Percentiles rank a stretch among this genome's conserved stretches.
phyloP scores from a whole-genome alignment of 2,888 invertebrate genomes.

The Zaprionus bogoriensis region DNA sequence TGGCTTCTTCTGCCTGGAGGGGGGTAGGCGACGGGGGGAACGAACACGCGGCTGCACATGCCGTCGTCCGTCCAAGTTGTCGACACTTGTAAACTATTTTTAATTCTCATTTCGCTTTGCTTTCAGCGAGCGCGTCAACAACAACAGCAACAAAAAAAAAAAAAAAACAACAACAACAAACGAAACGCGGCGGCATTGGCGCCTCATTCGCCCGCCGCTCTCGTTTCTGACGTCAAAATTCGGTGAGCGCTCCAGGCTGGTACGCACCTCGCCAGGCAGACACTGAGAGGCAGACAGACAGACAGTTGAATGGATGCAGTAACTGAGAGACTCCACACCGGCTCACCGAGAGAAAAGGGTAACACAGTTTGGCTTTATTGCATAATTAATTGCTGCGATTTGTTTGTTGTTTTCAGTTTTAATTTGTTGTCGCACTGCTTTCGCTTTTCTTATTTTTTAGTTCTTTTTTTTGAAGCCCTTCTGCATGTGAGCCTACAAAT shows the following conservation, averaged over 20 bases:
- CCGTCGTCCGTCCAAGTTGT: slow-evolving; percentile 34
- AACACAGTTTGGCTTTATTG: slow-evolving; percentile 51
- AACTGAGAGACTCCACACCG: slow-evolving; percentile 18
- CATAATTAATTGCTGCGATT: slow-evolving; percentile 56
- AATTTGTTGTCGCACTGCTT: slow-evolving; percentile 1
- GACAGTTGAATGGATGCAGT: slow-evolving; percentile 54
- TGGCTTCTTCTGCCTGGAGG: not conserved
- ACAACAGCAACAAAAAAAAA: slow-evolving; percentile 12
- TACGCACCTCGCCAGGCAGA: slow-evolving; percentile 30
- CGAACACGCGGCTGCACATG: slow-evolving; percentile 13
- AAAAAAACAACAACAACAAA: slow-evolving; percentile 34
- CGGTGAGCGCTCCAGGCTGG: slow-evolving; percentile 28
- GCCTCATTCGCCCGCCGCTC: slow-evolving; percentile 45
- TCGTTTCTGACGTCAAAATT: slow-evolving; percentile 43
- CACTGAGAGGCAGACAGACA: not conserved
- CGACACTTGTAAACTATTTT: slow-evolving; percentile 72
- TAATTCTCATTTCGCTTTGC: slow-evolving; percentile 53
- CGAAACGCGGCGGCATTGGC: slow-evolving; percentile 50
- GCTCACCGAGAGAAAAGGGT: slow-evolving; percentile 34
- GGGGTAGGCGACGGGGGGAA: no score
- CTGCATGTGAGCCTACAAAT: slow-evolving; percentile 42
- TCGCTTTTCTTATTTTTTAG: slow-evolving; percentile 18
- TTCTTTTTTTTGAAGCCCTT: slow-evolving; percentile 15
- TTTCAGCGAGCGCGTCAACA: slow-evolving; percentile 45
- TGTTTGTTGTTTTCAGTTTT: not conserved